Percentiles rank a stretch among this genome's conserved stretches.
These are phyloP conservation scores for Craniophora ligustri DNA, from an alignment of 2,888 invertebrate species.

Conservation along the genomic window DNA sequence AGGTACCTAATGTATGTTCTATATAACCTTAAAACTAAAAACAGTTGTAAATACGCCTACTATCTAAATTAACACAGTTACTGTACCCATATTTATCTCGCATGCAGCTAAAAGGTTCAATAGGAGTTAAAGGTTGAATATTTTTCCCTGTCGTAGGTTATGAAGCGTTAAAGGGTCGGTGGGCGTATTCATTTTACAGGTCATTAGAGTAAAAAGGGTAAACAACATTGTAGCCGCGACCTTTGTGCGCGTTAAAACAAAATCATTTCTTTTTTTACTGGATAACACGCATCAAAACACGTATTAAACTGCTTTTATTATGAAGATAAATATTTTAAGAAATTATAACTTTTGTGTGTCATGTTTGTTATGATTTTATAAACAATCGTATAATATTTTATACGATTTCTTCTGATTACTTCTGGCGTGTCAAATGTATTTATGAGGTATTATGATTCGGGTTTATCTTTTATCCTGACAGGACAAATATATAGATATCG, in stretches of 20 bases:
- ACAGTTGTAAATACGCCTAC: no score
- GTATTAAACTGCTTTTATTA: constrained; percentile 26
- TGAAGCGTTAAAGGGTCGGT: constrained; percentile 71
- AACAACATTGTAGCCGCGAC: constrained; percentile 69
- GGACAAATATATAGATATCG: no score
- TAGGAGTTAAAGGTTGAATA: constrained; percentile 61
- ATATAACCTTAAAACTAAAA: no score
- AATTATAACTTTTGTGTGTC: not conserved
- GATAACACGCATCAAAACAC: constrained; percentile 43
- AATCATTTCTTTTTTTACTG: constrained; percentile 53
- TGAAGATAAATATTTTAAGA: constrained; percentile 20
- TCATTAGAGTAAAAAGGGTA: constrained; percentile 81
- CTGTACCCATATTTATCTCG: constrained; percentile 41
- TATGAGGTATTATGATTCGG: no score
- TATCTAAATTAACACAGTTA: not conserved
- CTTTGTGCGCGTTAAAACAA: constrained; percentile 55
- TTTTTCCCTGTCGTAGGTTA: constrained; percentile 68
- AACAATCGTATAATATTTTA: no score
- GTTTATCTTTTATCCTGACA: no score
- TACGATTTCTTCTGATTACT: no score
- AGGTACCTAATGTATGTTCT: no score
- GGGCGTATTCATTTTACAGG: constrained; percentile 77
- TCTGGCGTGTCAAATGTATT: no score
- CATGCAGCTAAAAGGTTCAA: constrained; percentile 43
- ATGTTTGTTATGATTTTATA: no score